phyloP scores from a whole-genome alignment of 2,888 invertebrate species.

The Brassicogethes aeneus region DNA sequence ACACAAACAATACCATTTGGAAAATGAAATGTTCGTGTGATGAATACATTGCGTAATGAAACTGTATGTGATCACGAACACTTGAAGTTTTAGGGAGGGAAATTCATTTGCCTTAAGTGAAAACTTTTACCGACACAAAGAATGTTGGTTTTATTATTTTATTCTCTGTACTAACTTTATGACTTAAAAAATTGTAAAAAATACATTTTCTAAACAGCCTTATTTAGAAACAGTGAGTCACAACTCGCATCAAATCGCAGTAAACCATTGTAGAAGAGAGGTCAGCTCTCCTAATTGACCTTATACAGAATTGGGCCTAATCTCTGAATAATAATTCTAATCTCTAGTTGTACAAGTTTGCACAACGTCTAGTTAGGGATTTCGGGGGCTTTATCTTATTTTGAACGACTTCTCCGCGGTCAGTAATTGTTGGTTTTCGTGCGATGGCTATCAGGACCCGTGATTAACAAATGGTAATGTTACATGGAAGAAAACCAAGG shows the following conservation, averaged over 20 bases:
- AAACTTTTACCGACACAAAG: too few relatives aligned
- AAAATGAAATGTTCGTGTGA: background rate
- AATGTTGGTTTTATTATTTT: too few relatives aligned
- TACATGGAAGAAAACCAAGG: background rate
- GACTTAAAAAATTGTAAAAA: too few relatives aligned
- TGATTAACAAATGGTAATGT: background rate
- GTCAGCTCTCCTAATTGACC: background rate
- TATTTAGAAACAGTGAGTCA: too few relatives aligned
- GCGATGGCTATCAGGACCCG: background rate
- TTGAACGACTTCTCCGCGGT: background rate
- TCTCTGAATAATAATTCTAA: slow-evolving; percentile 1
- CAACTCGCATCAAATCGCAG: too few relatives aligned
- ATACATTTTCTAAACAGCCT: too few relatives aligned
- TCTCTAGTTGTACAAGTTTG: background rate
- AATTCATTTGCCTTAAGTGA: background rate
- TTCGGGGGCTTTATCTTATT: background rate
- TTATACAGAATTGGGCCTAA: background rate
- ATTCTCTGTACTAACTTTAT: too few relatives aligned
- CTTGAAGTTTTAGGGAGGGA: background rate
- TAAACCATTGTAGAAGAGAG: background rate
- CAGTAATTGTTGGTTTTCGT: background rate
- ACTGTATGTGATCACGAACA: background rate
- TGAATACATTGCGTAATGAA: background rate
- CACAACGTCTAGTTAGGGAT: background rate
- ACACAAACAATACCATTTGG: background rate